These are phyloP conservation scores for Heliconius sara DNA, from an alignment of 2,888 invertebrate species.

Conservation along the genomic window DNA sequence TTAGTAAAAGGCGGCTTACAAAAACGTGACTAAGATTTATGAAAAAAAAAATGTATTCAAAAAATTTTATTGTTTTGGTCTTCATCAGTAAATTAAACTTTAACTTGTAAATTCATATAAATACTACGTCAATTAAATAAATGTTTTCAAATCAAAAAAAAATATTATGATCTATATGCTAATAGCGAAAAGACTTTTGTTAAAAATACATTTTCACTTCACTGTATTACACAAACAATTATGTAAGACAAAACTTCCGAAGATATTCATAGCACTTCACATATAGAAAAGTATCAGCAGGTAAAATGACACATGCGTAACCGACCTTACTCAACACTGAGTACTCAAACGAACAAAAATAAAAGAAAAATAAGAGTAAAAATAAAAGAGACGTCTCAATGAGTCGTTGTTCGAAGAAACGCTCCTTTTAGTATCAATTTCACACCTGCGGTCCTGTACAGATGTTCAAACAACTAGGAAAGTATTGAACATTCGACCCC, in stretches of 20 bases:
- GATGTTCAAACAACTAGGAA: constrained; percentile 27
- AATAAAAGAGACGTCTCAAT: constrained; percentile 47
- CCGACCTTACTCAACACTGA: constrained; percentile 46
- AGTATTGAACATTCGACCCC: constrained; percentile 15
- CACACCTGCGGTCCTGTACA: constrained; percentile 35
- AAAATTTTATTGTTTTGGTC: neutral
- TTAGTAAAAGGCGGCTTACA: neutral
- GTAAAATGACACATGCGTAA: constrained; percentile 64
- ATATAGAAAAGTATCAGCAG: constrained; percentile 43
- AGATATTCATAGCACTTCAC: constrained; percentile 36
- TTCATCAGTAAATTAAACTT: neutral
- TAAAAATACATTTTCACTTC: neutral
- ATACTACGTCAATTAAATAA: neutral
- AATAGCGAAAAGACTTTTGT: no score
- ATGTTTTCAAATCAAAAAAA: neutral
- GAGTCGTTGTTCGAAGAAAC: constrained; percentile 39
- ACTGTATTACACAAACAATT: neutral
- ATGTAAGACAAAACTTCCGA: neutral
- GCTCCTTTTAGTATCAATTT: constrained; percentile 40
- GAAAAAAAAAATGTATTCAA: neutral
- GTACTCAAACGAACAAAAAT: constrained; percentile 38
- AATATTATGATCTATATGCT: no score
- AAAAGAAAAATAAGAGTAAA: constrained; percentile 39
- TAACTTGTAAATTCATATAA: neutral
- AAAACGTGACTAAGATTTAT: neutral